A percentile compares a stretch with the other conserved stretches of the same genome.
Evolutionary conservation across 2,797 vertebrate genomes (phyloP).

Genomic region (Tapirus indicus): DNA sequence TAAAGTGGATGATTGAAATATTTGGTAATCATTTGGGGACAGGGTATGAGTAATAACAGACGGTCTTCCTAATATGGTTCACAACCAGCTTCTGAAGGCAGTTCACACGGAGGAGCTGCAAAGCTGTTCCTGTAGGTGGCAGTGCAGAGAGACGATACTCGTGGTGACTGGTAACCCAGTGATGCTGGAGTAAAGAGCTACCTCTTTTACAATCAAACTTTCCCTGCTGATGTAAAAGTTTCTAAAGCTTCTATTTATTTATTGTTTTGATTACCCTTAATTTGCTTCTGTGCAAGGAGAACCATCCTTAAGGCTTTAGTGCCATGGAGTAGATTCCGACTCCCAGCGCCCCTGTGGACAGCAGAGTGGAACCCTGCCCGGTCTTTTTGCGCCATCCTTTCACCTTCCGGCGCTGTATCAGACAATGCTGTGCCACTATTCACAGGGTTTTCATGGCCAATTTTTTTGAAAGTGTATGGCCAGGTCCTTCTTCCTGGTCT

Average conservation of each 20-base stretch:
- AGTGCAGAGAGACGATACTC: not conserved
- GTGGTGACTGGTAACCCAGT: not conserved
- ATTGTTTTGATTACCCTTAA: not conserved
- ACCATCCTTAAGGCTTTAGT: not conserved
- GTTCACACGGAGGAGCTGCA: not conserved
- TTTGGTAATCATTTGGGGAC: not conserved
- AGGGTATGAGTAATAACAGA: not conserved
- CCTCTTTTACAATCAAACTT: not conserved
- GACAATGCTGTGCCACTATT: too few relatives aligned
- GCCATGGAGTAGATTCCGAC: too few relatives aligned
- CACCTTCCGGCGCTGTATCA: too few relatives aligned
- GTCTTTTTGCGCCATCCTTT: too few relatives aligned
- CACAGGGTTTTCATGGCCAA: too few relatives aligned
- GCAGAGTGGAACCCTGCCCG: too few relatives aligned
- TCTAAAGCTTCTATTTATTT: not conserved
- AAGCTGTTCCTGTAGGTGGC: not conserved
- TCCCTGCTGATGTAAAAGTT: not conserved
- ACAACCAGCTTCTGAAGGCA: not conserved
- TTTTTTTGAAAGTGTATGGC: too few relatives aligned
- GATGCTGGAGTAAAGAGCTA: not conserved
- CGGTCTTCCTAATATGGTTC: not conserved
- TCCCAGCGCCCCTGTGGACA: too few relatives aligned
- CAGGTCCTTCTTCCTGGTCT: too few relatives aligned
- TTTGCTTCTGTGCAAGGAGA: not conserved
- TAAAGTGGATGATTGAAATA: not conserved